These are phyloP conservation scores for Andrena camellia DNA, from an alignment of 2,888 invertebrate species.

Conservation along the genomic window DNA sequence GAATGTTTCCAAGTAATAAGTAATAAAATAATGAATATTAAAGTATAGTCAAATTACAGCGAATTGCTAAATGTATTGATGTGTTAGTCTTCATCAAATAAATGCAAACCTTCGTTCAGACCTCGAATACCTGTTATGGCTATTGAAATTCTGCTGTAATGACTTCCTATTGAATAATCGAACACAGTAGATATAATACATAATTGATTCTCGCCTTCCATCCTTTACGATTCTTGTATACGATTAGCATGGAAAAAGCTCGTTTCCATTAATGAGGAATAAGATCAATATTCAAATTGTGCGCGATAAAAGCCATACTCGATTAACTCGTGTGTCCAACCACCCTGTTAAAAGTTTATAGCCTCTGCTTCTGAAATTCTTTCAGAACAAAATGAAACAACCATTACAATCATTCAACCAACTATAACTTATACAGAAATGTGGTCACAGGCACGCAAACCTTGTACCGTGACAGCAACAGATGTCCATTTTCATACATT, in stretches of 20 bases:
- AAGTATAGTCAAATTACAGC: not conserved
- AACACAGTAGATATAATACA: not conserved
- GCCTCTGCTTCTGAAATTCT: not conserved
- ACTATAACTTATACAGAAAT: not conserved
- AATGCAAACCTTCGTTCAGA: not conserved
- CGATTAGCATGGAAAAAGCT: not conserved
- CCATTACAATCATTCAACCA: not conserved
- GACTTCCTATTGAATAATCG: not conserved
- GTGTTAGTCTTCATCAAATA: not conserved
- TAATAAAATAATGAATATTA: too few relatives aligned
- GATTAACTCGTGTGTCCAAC: not conserved
- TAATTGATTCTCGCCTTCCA: not conserved
- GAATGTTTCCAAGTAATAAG: too few relatives aligned
- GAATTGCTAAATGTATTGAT: not conserved
- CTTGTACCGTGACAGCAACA: not conserved
- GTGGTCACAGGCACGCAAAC: not conserved
- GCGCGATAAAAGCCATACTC: not conserved
- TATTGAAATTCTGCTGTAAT: not conserved
- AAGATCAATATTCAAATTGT: not conserved
- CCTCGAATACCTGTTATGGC: not conserved
- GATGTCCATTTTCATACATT: not conserved
- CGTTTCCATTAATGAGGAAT: conserved; percentile 18
- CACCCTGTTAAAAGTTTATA: not conserved
- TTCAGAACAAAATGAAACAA: not conserved
- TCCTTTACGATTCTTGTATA: not conserved